Evolutionary conservation across 2,888 invertebrate genomes (phyloP).

Genomic region (Pollenia labialis): DNA sequence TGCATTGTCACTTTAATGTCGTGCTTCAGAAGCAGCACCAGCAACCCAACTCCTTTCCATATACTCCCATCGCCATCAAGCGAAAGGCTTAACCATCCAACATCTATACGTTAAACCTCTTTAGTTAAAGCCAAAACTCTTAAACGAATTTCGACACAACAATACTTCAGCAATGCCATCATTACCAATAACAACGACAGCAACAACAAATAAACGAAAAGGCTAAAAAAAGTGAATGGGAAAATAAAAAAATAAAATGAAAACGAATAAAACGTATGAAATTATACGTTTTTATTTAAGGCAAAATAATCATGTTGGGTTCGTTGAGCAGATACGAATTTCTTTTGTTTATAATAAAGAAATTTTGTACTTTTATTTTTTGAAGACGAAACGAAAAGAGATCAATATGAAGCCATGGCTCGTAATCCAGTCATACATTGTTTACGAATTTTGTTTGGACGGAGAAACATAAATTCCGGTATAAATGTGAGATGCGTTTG

Average conservation of each 20-base stretch:
- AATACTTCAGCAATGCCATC: slow-evolving; percentile 43
- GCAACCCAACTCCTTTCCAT: background rate
- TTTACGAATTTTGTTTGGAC: slow-evolving; percentile 7
- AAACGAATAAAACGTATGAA: slow-evolving; percentile 47
- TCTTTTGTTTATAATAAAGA: slow-evolving; percentile 42
- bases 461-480: slow-evolving; percentile 34
- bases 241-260: slow-evolving; percentile 24
- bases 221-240: background rate
- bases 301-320: slow-evolving; percentile 36
- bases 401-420: background rate
- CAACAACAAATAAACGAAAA: slow-evolving; percentile 21
- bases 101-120: slow-evolving; percentile 65
- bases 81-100: slow-evolving; percentile 61
- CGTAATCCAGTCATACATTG: slow-evolving; percentile 27
- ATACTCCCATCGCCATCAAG: background rate
- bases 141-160: slow-evolving; percentile 57
- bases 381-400: background rate
- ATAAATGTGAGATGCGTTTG: slow-evolving; percentile 15
- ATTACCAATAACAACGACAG: slow-evolving; percentile 34
- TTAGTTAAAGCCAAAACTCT: slow-evolving; percentile 64
- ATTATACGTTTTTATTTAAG: slow-evolving; percentile 19
- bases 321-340: slow-evolving; percentile 42
- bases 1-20: slow-evolving; percentile 69
- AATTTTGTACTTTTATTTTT: background rate
- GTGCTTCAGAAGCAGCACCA: slow-evolving; percentile 41